Base-by-base conservation (phyloP, 1,140 invertebrate species). In the Scaptomyza pallida region DNA sequence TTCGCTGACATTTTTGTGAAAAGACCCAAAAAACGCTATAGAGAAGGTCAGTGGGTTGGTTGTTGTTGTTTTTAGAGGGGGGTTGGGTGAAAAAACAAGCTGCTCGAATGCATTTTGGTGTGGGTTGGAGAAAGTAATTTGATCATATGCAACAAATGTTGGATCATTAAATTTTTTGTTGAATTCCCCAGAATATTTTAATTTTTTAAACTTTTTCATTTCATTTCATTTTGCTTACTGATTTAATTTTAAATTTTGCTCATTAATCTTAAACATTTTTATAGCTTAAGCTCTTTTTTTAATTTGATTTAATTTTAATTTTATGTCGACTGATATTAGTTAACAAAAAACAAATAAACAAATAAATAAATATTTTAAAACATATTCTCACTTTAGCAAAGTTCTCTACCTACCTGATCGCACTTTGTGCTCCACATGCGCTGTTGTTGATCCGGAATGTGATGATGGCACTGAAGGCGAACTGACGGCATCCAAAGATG, bases 1-100 rank as follows among this genome's bases (percentile, higher is more conserved):
- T 81, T 68, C 82, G 74, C 57, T 81, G 81, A 88, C 81, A 88
- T 81, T 85, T 85, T 81, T 63, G 77, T 65, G 52, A 68, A 82
- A 65, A 82, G 78, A 78, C 73, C 77, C 81, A 82, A 30, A 30
- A 21, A n/a, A n/a, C n/a, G 26, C 26, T 45, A 71, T 60, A 63
- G 72, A 78, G 83, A 86, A 86, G 82, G 82, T 86, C 82, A 88
- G 67, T 82, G 74, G 83, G 83, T 80, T 82, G 83, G 83, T 80
- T 82, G 75, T 21, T 48, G 12, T 15, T 30, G 10, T 44, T 21
- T n/a, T n/a, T n/a, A n/a, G n/a, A n/a, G n/a, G n/a, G 5, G 41
- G 21, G 4, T 26, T n/a, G n/a, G n/a, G n/a, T n/a, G n/a, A n/a
- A n/a, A 15, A 26, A 48, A 48, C 45, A 26, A 48, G 12, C 45